Percentiles rank a stretch among this genome's conserved stretches.
These are phyloP conservation scores for Isichthys henryi DNA, from an alignment of 2,113 vertebrate species.

Conservation along the genomic window DNA sequence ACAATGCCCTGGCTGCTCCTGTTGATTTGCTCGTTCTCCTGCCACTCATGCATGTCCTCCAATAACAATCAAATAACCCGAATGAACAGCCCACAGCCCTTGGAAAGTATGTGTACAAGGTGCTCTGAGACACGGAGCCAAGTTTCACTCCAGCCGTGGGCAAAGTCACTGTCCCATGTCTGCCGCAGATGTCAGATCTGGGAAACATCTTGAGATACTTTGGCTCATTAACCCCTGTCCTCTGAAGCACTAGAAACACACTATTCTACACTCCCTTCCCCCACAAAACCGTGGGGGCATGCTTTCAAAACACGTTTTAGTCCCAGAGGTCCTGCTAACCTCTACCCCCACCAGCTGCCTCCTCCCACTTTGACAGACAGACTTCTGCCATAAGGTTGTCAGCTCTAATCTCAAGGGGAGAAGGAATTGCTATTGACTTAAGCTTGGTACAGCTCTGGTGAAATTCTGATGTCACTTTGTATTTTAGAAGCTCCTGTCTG, in stretches of 20 bases:
- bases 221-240: slow-evolving; percentile 3
- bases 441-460: not conserved
- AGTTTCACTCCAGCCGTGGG: not conserved
- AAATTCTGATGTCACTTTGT: not conserved
- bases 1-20: not conserved
- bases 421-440: not conserved
- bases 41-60: not conserved
- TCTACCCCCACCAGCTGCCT: not conserved
- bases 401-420: not conserved
- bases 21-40: not conserved
- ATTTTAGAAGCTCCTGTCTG: not conserved
- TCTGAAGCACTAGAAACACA: not conserved
- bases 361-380: not conserved
- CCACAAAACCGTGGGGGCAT: not conserved
- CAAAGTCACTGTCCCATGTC: not conserved
- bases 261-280: not conserved
- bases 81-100: too few relatives aligned
- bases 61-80: not conserved
- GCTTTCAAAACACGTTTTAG: not conserved
- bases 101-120: not conserved
- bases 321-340: not conserved
- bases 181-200: not conserved
- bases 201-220: not conserved
- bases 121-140: not conserved
- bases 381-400: not conserved